Percentiles rank a stretch among this genome's conserved stretches.
Conservation (phyloP, 2,797 vertebrate genomes). For the Anas bernieri region DNA sequence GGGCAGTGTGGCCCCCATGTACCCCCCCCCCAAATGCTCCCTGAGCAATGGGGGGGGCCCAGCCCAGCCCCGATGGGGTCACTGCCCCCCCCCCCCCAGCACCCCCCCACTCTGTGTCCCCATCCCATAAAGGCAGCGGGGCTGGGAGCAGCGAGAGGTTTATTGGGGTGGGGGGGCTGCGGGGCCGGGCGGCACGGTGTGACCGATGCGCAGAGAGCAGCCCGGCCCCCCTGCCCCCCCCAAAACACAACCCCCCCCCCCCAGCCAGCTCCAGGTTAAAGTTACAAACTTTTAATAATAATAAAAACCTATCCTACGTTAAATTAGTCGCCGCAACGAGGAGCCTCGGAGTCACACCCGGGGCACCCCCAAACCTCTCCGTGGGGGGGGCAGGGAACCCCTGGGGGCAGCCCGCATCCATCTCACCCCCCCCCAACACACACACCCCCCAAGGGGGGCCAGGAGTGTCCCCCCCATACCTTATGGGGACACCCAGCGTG, state of each 20-base stretch:
- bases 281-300: slow-evolving; percentile 65
- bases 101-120: not conserved
- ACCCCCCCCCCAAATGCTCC: not conserved
- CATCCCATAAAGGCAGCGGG: not conserved
- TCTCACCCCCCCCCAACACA: not conserved
- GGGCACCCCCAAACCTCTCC: not conserved
- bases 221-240: not conserved
- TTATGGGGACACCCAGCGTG: not conserved
- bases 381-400: no score
- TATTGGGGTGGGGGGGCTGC: not conserved
- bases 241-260: no score
- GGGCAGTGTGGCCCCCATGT: not conserved
- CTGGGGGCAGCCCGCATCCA: no score
- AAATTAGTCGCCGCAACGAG: not conserved
- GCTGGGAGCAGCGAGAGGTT: slow-evolving; percentile 43
- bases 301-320: slow-evolving; percentile 59
- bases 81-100: not conserved
- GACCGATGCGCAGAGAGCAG: not conserved
- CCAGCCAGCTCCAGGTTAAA: not conserved
- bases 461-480: not conserved
- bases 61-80: not conserved
- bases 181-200: not conserved
- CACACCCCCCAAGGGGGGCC: not conserved
- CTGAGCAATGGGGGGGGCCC: not conserved
- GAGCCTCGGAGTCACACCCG: not conserved